phyloP scores from a whole-genome alignment of 2,113 vertebrate species.

The Lophura nycthemera region DNA sequence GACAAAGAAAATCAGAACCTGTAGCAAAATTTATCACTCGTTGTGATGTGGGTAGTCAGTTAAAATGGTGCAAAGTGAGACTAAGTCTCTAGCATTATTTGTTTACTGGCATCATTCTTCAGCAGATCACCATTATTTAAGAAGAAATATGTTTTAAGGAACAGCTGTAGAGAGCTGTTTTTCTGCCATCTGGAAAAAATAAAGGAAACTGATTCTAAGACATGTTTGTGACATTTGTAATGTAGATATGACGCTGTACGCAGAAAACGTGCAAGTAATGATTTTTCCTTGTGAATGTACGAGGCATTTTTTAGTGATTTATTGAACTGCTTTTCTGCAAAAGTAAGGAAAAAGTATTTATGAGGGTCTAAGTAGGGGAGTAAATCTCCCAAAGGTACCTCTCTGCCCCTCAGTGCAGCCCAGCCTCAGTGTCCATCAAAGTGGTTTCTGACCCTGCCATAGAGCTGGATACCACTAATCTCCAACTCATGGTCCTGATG shows the following conservation, averaged over 20 bases:
- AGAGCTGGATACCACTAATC: fast-evolving
- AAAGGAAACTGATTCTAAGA: conserved; percentile 35
- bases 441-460: background rate
- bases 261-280: conserved; percentile 57
- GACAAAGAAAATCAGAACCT: background rate
- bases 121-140: conserved; percentile 19
- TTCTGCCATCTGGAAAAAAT: conserved; percentile 66
- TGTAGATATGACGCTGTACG: background rate
- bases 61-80: background rate
- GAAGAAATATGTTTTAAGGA: conserved; percentile 14
- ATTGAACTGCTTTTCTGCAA: conserved; percentile 51
- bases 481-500: fast-evolving
- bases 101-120: conserved; percentile 12
- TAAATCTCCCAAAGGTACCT: conserved; percentile 20
- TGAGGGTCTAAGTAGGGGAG: background rate
- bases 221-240: conserved; percentile 56
- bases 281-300: conserved; percentile 39
- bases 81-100: background rate
- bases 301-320: conserved; percentile 38
- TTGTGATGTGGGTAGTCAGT: background rate
- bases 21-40: background rate
- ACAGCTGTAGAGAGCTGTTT: background rate
- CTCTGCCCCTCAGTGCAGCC: background rate
- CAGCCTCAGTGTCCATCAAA: background rate
- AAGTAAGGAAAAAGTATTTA: conserved; percentile 20